phyloP scores from a whole-genome alignment of 1,140 invertebrate genomes.

The Zaprionus davidi region DNA sequence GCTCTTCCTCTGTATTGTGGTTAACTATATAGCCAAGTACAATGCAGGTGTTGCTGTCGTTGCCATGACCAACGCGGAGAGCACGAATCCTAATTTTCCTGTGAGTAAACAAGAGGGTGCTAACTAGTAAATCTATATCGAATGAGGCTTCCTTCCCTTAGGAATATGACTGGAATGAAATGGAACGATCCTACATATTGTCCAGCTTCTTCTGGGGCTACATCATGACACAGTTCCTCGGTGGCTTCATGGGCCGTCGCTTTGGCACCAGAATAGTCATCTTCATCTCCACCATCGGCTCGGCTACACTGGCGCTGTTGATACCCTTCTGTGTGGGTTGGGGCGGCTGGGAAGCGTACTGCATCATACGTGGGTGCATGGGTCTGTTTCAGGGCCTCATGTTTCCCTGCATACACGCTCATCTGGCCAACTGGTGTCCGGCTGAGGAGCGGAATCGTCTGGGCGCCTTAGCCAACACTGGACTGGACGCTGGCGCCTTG shows the following conservation, averaged over 20 bases:
- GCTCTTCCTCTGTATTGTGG: constrained; percentile 69
- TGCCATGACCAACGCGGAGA: constrained; percentile 74
- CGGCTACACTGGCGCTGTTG: constrained; percentile 83
- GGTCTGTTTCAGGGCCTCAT: constrained; percentile 92
- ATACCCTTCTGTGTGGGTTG: constrained; percentile 81
- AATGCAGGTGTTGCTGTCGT: constrained; percentile 75
- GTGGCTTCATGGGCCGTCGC: constrained; percentile 87
- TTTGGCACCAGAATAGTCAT: constrained; percentile 88
- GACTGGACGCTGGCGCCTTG: constrained; percentile 89
- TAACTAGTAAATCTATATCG: not conserved
- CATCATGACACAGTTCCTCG: constrained; percentile 86
- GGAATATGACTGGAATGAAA: constrained; percentile 85
- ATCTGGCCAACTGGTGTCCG: constrained; percentile 92
- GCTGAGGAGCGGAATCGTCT: constrained; percentile 86
- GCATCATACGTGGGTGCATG: constrained; percentile 88
- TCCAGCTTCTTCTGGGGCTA: constrained; percentile 89
- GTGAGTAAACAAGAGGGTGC: constrained; percentile 42
- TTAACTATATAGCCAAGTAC: constrained; percentile 70
- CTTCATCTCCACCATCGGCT: constrained; percentile 86
- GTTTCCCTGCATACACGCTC: constrained; percentile 91
- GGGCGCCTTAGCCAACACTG: constrained; percentile 87
- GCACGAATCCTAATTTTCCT: constrained; percentile 66
- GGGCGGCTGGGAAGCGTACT: constrained; percentile 87
- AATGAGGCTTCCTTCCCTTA: not conserved
- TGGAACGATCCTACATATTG: constrained; percentile 86